Base-by-base conservation (phyloP, 2,797 vertebrate genomes). In the Neosalanx taihuensis region DNA sequence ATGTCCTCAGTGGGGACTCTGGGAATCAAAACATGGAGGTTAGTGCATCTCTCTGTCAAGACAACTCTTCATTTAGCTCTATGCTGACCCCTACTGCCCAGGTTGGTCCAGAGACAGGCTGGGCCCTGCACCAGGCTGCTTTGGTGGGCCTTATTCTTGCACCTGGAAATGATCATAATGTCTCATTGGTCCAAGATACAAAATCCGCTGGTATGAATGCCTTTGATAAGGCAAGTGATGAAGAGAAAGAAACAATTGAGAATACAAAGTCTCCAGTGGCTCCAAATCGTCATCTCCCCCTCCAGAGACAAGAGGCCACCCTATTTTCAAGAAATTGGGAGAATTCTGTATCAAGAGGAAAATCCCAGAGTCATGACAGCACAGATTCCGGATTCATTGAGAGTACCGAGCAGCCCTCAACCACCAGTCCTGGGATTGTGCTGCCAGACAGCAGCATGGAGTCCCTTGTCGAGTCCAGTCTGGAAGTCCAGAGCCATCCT, bases 311-410 rank as follows among this genome's bases (percentile, higher is more conserved):
- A 81, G 92, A 94, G 70, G 94, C 93, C 53, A 89, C 89, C 0
- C 85, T 92, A 60, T 89, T 89, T 0, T 95, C 95, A 72, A 96
- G 93, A 70, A 90, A 92, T 26, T 94, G 94, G 93, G 93, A 94
- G 3, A 73, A 81, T 67, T 86, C 88, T 0, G 74, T 72, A 0
- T 91, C 87, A 18, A 78, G 78, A 64, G 87, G 86, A 4, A 93
- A 93, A 76, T 89, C 92, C 0, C 91, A 92, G 82, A 92, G 83
- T 80, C 89, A 93, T 0, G 96, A 96, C 86, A 99, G 97, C 88
- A 99, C 95, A 0, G 97, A 99, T 90, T 99, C 97, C 0, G 97
- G 97, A 18, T 99, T 97, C 81, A 97, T 96, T 0, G 96, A 99
- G 79, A 95, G 94, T 30, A 92, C 86, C 0, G 97, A 99, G 64